Conservation (phyloP, 2,113 vertebrate species). For the Aplodontia rufa region DNA sequence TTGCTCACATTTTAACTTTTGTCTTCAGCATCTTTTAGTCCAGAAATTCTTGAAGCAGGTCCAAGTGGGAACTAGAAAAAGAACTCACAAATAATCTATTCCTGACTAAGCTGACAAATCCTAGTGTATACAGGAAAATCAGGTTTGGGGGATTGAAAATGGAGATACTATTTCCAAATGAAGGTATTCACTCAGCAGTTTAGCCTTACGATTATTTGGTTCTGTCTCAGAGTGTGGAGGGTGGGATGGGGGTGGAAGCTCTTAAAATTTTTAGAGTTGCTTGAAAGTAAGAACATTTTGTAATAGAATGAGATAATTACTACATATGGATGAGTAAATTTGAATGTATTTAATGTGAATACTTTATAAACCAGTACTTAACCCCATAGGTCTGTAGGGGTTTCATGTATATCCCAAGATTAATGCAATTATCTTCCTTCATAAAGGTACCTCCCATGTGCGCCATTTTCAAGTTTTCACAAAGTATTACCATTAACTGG, state of each 20-base stretch:
- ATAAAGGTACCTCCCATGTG: not conserved
- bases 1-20: slow-evolving; percentile 36
- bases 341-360: not conserved
- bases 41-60: not conserved
- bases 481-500: slow-evolving; percentile 9
- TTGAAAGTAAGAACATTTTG: not conserved
- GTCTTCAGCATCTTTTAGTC: not conserved
- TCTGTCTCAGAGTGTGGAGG: too few relatives aligned
- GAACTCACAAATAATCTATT: slow-evolving; percentile 30
- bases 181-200: not conserved
- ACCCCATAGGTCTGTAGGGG: not conserved
- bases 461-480: not conserved
- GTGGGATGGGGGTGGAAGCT: rapidly evolving
- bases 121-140: not conserved
- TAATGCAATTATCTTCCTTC: not conserved
- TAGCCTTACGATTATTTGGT: not conserved
- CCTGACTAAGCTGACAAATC: not conserved
- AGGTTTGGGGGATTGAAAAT: not conserved
- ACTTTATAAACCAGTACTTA: not conserved
- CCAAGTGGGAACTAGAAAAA: not conserved
- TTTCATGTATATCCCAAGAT: not conserved
- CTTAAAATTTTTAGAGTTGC: not conserved
- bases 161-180: not conserved
- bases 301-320: not conserved
- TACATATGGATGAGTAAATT: not conserved